These are phyloP conservation scores for Huso huso DNA, from an alignment of 2,797 vertebrate species.

Conservation along the genomic window DNA sequence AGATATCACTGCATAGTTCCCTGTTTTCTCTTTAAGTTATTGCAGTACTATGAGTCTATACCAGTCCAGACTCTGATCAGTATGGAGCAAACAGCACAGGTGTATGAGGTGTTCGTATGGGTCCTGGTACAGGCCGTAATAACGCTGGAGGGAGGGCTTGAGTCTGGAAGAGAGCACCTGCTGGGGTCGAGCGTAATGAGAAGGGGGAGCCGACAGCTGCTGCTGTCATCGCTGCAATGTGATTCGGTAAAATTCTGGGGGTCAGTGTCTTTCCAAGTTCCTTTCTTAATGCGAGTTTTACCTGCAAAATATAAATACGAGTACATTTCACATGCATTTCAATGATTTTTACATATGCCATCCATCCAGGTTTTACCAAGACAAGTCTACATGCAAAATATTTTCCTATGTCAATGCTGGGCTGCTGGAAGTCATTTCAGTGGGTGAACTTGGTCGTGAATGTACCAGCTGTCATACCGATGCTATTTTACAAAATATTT, in stretches of 20 bases:
- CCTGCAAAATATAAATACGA: constrained; percentile 47
- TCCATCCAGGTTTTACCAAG: too few relatives aligned
- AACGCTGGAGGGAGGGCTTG: constrained; percentile 76
- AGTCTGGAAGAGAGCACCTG: constrained; percentile 78
- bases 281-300: constrained; percentile 79
- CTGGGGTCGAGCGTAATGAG: constrained; percentile 69
- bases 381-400: too few relatives aligned
- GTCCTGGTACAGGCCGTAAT: constrained; percentile 85
- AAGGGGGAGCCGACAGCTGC: constrained; percentile 74
- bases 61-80: constrained; percentile 49
- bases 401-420: too few relatives aligned
- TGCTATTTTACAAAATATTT: not conserved
- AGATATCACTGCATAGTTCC: constrained; percentile 93
- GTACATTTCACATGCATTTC: too few relatives aligned
- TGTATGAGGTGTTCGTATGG: constrained; percentile 87
- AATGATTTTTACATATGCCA: too few relatives aligned
- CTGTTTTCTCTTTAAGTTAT: constrained; percentile 81
- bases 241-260: constrained; percentile 74
- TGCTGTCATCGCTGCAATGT: constrained; percentile 69
- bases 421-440: too few relatives aligned
- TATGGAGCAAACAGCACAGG: constrained; percentile 91
- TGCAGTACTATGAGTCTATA: constrained; percentile 61
- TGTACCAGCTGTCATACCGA: not conserved
- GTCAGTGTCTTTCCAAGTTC: constrained; percentile 76
- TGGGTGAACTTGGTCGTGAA: too few relatives aligned